Base-by-base conservation (phyloP, 2,888 invertebrate species). In the Electrophaes corylata region DNA sequence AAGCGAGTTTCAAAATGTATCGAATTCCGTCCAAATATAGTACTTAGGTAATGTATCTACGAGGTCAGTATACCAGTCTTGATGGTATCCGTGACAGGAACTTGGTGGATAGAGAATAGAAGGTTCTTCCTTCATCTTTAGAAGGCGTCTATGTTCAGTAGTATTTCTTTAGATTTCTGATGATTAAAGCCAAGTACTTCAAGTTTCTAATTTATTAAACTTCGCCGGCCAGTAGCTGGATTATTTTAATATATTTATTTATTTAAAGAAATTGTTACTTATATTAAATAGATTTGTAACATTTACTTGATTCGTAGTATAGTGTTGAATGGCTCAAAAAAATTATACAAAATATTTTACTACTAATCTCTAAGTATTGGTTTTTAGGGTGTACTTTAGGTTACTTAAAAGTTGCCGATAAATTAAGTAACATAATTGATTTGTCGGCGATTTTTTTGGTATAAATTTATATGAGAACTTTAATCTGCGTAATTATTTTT, bases 391-490 rank as follows among this genome's bases (percentile, higher is more conserved):
- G 70, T 72, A 66, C n/a, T 65, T 69, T 60, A 62, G 62, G 53
- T 48, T 67, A 75, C 78, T 81, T 84, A 78, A 86, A 87, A 87
- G 84, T 86, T 60, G 87, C 83, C 86, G 82, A 72, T 64, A 78
- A 82, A 83, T 81, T 70, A 16, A 44, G 35, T 44, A 53, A 26
- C 18, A 35, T 14, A 39, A 67, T 71, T 51, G 60, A 81, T 86
- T 85, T 81, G 16, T 78, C 83, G 87, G 83, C 87, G 74, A 86
- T 87, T 87, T 87, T n/a, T 87, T 76, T 78, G 75, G 75, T 69
- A 8, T 65, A 64, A 69, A 68, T 26, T 43, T 43, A 43, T 62
- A 71, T 64, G 71, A 78, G 86, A 87, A 78, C 83, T 79, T 40
- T 44, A 37, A 16, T 37, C 16, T 14, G 37, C 16, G 11, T 16